Conservation (phyloP, 2,888 invertebrate genomes). For the Tolmerus cingulatus region DNA sequence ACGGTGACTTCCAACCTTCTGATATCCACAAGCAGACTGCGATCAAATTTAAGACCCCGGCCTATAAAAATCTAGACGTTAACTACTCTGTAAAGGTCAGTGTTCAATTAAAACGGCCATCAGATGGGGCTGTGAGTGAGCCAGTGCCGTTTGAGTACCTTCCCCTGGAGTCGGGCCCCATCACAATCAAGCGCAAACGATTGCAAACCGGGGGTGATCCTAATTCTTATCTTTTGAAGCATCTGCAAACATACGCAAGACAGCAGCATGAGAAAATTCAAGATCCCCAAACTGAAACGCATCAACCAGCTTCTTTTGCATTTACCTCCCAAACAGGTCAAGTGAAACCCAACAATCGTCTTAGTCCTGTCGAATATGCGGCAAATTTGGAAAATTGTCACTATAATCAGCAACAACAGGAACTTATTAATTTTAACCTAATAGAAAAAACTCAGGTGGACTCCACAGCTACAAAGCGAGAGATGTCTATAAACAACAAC, state of each 20-base stretch:
- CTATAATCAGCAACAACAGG: constrained; percentile 31
- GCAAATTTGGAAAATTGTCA: neutral
- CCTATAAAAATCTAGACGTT: constrained; percentile 74
- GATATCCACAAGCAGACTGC: constrained; percentile 89
- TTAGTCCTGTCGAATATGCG: neutral
- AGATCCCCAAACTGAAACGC: neutral
- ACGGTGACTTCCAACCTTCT: constrained; percentile 82
- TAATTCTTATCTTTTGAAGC: constrained; percentile 66
- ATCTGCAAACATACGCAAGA: constrained; percentile 61
- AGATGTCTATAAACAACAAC: neutral
- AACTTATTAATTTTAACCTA: neutral
- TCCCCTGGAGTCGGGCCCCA: constrained; percentile 82
- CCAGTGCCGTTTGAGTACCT: constrained; percentile 85
- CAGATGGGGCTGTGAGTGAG: constrained; percentile 85
- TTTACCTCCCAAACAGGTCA: neutral
- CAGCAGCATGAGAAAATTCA: constrained; percentile 50
- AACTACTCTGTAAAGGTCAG: constrained; percentile 77
- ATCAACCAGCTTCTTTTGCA: neutral
- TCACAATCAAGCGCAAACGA: constrained; percentile 72
- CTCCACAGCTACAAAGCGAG: neutral
- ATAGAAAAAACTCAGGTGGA: neutral
- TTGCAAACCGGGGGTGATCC: constrained; percentile 67
- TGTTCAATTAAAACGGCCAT: constrained; percentile 83
- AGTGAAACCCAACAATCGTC: neutral
- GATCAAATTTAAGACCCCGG: constrained; percentile 82